Base-by-base conservation (phyloP, 2,113 vertebrate genomes). In the Ahaetulla prasina region DNA sequence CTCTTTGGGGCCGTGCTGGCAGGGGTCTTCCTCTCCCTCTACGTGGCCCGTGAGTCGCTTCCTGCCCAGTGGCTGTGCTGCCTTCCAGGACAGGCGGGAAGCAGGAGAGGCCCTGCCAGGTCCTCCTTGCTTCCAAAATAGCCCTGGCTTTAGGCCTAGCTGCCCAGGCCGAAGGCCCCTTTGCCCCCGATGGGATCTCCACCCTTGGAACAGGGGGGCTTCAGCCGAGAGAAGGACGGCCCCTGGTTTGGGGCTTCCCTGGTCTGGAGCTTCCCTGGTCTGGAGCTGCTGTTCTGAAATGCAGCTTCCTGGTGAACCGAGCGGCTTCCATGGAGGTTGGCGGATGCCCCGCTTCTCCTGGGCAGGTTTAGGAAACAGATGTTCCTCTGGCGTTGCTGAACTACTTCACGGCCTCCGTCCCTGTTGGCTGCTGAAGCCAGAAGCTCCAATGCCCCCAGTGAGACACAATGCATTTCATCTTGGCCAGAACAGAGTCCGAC, bases 21-120 rank as follows among this genome's bases (percentile, higher is more conserved):
- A 0, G 99, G 98, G 0, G 97, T 98, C 25, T 97, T 98, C 94
- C 91, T 99, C 0, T 96, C 98, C 43, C 98, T 99, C 7, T 99
- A 98, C 1, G 96, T 99, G 45, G 93, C 97, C 11, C 96, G 98
- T 97, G 93, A 97, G 97, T 96, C 92, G 0, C n/a, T 1, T 0
- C 16, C 3, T 18, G 52, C 43, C 35, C 9, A 1, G 49, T 39
- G 22, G 55, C 23, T 87, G 14, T 8, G 49, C 39, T 14, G 14
- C 7, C 50, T 3, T 30, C 86, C n/a, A 54, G 49, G 27, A 88
- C 35, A 43, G 39, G 52, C 52, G 35, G 6, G 27, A 30, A 52
- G 49, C 25, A 20, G 20, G 88, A 57, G 20, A 4, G 35, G 9
- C 63, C 68, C 68, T n/a, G 7, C 14, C 16, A 20, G 68, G 68